Percentiles rank a stretch among this genome's conserved stretches.
phyloP scores from a whole-genome alignment of 2,888 invertebrate species.

The Drosophila trichaetosa region DNA sequence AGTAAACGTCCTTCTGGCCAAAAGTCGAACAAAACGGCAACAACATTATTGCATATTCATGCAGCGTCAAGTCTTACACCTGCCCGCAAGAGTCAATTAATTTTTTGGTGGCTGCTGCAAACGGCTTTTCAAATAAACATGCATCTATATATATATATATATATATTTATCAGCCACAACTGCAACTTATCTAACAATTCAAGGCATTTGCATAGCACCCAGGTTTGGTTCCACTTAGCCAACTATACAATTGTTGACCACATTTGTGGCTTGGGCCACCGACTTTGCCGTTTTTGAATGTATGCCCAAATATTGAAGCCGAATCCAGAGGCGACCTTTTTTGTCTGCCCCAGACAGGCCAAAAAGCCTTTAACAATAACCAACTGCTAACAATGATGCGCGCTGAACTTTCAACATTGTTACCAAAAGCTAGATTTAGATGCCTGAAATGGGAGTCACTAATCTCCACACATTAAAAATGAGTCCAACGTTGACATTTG shows the following conservation, averaged over 20 bases:
- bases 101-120: conserved; percentile 32
- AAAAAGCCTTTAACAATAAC: conserved; percentile 28
- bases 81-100: conserved; percentile 72
- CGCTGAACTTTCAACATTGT: conserved; percentile 22
- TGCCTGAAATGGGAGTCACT: conserved; percentile 25
- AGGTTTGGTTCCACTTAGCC: conserved; percentile 25
- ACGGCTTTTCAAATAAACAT: conserved; percentile 22
- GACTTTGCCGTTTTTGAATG: conserved; percentile 8
- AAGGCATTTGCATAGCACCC: conserved; percentile 34
- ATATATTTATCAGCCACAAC: conserved; percentile 3
- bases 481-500: conserved; percentile 62
- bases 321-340: conserved; percentile 30
- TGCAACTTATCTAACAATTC: conserved; percentile 52
- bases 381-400: conserved; percentile 29
- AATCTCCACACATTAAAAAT: conserved; percentile 41
- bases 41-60: conserved; percentile 63
- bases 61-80: conserved; percentile 66
- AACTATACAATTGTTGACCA: conserved; percentile 22
- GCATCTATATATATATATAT: not conserved
- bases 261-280: conserved; percentile 13
- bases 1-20: conserved; percentile 70
- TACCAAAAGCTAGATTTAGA: conserved; percentile 13
- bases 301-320: conserved; percentile 22
- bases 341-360: conserved; percentile 12
- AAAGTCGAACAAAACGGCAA: conserved; percentile 36